Conservation (phyloP, 2,888 invertebrate species). For the Monochamus alternatus region DNA sequence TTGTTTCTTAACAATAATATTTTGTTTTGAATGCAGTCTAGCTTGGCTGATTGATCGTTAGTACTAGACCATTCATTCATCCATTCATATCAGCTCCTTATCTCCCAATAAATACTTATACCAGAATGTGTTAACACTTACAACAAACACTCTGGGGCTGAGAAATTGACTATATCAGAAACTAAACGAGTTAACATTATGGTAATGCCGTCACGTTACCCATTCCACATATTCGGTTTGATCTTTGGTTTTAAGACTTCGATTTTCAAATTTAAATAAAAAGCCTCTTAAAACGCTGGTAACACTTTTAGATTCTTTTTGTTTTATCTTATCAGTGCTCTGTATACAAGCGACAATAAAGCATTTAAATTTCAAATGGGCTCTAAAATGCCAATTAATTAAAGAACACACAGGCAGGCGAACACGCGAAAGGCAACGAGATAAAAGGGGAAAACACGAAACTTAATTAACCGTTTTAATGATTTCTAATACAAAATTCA, state of each 20-base stretch:
- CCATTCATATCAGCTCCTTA: slow-evolving; percentile 15
- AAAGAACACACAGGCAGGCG: slow-evolving; percentile 60
- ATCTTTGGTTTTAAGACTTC: slow-evolving; percentile 31
- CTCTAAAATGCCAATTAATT: slow-evolving; percentile 61
- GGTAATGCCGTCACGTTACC: slow-evolving; percentile 34
- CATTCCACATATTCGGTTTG: slow-evolving; percentile 35
- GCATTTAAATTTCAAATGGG: slow-evolving; percentile 61
- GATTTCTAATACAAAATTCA: slow-evolving; percentile 36
- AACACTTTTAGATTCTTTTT: slow-evolving; percentile 37
- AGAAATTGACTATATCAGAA: slow-evolving; percentile 31
- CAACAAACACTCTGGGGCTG: slow-evolving; percentile 24
- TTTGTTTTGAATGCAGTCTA: not conserved
- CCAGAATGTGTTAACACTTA: slow-evolving; percentile 30
- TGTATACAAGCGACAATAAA: slow-evolving; percentile 49
- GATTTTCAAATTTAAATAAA: slow-evolving; percentile 38
- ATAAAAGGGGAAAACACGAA: slow-evolving; percentile 42
- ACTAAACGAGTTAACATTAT: slow-evolving; percentile 38
- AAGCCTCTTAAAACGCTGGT: slow-evolving; percentile 35
- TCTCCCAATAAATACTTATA: slow-evolving; percentile 28
- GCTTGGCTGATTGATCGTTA: slow-evolving; percentile 23
- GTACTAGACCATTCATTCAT: slow-evolving; percentile 8
- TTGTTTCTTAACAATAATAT: not conserved
- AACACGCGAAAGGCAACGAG: slow-evolving; percentile 51
- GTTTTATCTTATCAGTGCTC: slow-evolving; percentile 45
- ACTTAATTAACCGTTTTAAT: slow-evolving; percentile 38